A percentile compares a stretch with the other conserved stretches of the same genome.
Evolutionary conservation across 2,888 invertebrate genomes (phyloP).

Genomic region (Limnephilus lunatus): DNA sequence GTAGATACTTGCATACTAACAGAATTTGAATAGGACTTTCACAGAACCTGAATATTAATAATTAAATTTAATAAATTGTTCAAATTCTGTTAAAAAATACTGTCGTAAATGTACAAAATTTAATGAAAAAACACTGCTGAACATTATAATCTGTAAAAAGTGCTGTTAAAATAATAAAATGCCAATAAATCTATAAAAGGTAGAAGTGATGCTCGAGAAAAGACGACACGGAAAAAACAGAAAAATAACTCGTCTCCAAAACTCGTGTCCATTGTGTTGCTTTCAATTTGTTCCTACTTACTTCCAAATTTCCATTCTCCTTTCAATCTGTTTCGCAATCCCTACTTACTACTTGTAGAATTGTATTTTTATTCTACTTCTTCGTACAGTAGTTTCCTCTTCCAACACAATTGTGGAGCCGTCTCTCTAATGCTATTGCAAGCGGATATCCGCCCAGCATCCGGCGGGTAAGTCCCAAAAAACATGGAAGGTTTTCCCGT

Average conservation of each 20-base stretch:
- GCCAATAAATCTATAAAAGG: slow-evolving; percentile 7
- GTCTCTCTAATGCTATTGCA: slow-evolving; percentile 65
- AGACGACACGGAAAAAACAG: slow-evolving; percentile 53
- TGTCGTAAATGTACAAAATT: too few relatives aligned
- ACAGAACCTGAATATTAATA: too few relatives aligned
- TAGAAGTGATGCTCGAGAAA: slow-evolving; percentile 34
- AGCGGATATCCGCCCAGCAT: slow-evolving; percentile 63
- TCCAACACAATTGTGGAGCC: slow-evolving; percentile 48
- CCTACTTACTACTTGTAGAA: background rate
- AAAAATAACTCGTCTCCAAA: slow-evolving; percentile 48
- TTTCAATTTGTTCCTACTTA: slow-evolving; percentile 33
- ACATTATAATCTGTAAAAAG: background rate
- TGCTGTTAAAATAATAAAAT: background rate
- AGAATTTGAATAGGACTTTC: too few relatives aligned
- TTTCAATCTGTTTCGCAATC: slow-evolving; percentile 2
- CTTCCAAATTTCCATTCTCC: slow-evolving; percentile 6
- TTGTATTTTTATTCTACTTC: slow-evolving; percentile 11
- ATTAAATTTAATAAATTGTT: too few relatives aligned
- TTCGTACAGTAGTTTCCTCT: slow-evolving; percentile 23
- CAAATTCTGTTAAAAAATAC: too few relatives aligned
- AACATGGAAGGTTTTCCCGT: slow-evolving; percentile 45
- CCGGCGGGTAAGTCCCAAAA: slow-evolving; percentile 63
- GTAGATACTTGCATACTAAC: too few relatives aligned
- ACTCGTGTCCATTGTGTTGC: slow-evolving; percentile 24
- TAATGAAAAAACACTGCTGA: background rate